Percentiles rank a stretch among this genome's conserved stretches.
phyloP scores from a whole-genome alignment of 2,797 vertebrate genomes.

The Esox lucius region DNA sequence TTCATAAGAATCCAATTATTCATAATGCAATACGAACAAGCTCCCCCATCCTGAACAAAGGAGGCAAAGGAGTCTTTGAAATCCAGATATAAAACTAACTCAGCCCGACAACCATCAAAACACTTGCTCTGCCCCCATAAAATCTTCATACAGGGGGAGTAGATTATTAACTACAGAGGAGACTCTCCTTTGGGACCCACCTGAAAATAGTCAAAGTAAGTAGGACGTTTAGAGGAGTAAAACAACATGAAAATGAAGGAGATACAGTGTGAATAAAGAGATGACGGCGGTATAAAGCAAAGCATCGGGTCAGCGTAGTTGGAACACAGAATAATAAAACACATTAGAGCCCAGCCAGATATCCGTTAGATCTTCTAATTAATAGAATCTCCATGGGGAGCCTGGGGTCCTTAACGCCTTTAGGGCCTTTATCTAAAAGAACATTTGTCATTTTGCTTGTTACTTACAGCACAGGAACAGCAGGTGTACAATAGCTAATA shows the following conservation, averaged over 20 bases:
- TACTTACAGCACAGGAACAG: slow-evolving; percentile 52
- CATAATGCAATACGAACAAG: slow-evolving; percentile 57
- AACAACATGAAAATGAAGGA: slow-evolving; percentile 45
- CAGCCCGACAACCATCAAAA: slow-evolving; percentile 47
- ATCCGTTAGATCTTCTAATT: slow-evolving; percentile 52
- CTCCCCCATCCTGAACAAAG: slow-evolving; percentile 49
- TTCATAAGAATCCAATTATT: slow-evolving; percentile 35
- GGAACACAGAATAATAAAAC: slow-evolving; percentile 24
- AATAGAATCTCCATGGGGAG: slow-evolving; percentile 54
- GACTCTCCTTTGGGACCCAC: slow-evolving; percentile 31
- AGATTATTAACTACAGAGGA: slow-evolving; percentile 22
- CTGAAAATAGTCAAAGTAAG: slow-evolving; percentile 51
- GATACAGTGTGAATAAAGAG: slow-evolving; percentile 32
- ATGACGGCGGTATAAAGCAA: not conserved
- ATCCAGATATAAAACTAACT: slow-evolving; percentile 59
- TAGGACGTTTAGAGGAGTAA: slow-evolving; percentile 20
- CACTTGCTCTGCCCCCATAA: slow-evolving; percentile 16
- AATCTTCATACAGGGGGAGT: slow-evolving; percentile 19
- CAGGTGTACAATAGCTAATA: slow-evolving; percentile 49
- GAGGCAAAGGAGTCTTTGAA: slow-evolving; percentile 49
- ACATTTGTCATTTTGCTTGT: slow-evolving; percentile 61
- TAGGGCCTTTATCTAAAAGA: slow-evolving; percentile 53
- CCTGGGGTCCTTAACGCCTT: slow-evolving; percentile 38
- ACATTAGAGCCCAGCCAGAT: slow-evolving; percentile 41
- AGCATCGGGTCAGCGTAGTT: not conserved